phyloP scores from a whole-genome alignment of 2,888 invertebrate species.

The Tridacna gigas region DNA sequence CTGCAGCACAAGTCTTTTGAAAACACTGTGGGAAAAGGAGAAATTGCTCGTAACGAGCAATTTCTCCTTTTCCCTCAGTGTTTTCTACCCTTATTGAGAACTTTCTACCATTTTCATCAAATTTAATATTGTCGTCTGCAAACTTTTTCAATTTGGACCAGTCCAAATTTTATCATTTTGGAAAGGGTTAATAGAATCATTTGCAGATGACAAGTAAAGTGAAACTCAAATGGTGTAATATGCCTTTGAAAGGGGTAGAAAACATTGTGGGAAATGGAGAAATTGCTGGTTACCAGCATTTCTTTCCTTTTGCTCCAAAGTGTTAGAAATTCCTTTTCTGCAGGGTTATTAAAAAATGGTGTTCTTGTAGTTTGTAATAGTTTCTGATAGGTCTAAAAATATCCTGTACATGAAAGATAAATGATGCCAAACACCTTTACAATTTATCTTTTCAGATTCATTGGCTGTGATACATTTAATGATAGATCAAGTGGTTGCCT shows the following conservation, averaged over 20 bases:
- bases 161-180: background rate
- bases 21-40: background rate
- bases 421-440: background rate
- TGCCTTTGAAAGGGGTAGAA: background rate
- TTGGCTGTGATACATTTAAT: slow-evolving; percentile 87
- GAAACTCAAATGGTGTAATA: no score
- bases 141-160: background rate
- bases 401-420: background rate
- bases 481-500: slow-evolving; percentile 89
- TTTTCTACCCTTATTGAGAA: no score
- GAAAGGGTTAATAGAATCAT: background rate
- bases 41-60: background rate
- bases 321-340: background rate
- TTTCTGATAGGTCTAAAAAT: background rate
- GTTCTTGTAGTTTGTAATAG: background rate
- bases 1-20: background rate
- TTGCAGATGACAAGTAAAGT: no score
- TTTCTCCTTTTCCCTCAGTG: no score
- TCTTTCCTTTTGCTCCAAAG: background rate
- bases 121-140: no score
- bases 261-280: background rate
- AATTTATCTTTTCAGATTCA: background rate
- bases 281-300: background rate
- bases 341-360: background rate
- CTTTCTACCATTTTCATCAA: no score